Evolutionary conservation across 2,113 vertebrate genomes (phyloP).

Genomic region (Nothocercus nigrocapillus): DNA sequence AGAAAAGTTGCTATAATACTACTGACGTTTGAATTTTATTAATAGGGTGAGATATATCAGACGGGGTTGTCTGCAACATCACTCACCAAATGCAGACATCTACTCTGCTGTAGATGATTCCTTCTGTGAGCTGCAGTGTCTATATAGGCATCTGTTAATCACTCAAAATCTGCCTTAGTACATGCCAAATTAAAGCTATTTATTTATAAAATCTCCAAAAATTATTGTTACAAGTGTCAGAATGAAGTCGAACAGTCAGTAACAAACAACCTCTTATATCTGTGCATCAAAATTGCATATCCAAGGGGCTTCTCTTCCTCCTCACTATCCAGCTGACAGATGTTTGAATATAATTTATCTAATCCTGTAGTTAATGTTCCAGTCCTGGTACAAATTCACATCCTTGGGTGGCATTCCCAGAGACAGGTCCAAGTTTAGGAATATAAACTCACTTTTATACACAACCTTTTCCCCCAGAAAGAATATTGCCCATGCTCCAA

Average conservation of each 20-base stretch:
- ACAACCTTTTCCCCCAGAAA: background rate
- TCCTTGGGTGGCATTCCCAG: background rate
- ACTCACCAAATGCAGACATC: background rate
- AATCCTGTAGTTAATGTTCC: background rate
- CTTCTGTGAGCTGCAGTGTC: background rate
- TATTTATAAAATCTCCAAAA: background rate
- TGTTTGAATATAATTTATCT: background rate
- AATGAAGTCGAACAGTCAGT: background rate
- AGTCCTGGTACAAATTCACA: background rate
- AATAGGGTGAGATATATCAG: background rate
- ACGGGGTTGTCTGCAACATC: background rate
- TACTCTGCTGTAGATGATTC: background rate
- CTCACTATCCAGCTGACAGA: rapidly evolving
- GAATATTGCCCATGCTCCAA: background rate
- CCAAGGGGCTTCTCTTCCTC: background rate
- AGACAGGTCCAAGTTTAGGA: background rate
- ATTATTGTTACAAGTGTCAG: background rate
- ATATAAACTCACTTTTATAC: background rate
- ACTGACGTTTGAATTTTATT: background rate
- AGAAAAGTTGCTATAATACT: background rate
- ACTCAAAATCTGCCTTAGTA: background rate
- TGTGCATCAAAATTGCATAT: background rate
- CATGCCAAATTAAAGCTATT: background rate
- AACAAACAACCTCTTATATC: background rate
- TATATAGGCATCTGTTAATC: background rate